Conservation (phyloP, 2,797 vertebrate species). For the Mionectes olivaceus region DNA sequence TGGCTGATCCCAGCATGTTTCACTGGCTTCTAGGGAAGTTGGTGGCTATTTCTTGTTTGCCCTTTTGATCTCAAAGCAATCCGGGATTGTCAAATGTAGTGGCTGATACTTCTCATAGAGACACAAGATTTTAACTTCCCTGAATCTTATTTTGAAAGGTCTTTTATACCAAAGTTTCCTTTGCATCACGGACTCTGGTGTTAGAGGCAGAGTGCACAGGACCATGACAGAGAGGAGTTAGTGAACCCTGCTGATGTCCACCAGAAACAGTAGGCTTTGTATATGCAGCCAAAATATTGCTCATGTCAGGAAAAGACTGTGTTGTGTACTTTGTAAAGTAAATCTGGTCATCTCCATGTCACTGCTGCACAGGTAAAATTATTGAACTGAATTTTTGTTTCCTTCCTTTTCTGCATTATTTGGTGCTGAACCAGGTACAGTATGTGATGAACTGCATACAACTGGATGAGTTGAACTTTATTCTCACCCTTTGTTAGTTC, state of each 20-base stretch:
- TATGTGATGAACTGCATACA: neutral
- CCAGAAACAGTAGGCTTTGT: neutral
- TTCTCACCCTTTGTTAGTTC: neutral
- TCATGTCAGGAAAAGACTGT: neutral
- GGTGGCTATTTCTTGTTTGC: neutral
- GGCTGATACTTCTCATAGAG: neutral
- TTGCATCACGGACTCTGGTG: neutral
- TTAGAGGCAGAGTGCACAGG: neutral
- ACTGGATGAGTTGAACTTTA: neutral
- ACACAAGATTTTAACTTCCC: neutral
- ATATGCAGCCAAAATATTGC: neutral
- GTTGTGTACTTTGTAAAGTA: neutral
- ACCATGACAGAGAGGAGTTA: neutral
- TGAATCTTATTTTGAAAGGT: neutral
- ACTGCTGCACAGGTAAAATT: neutral
- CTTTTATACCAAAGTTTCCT: neutral
- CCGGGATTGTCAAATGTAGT: neutral
- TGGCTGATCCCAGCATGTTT: neutral
- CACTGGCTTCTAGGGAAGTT: neutral
- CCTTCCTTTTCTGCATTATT: neutral
- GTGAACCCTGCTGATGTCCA: neutral
- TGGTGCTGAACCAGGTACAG: neutral
- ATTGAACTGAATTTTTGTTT: neutral
- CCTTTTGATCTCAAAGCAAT: neutral
- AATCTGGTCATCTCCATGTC: rapidly evolving